A percentile compares a stretch with the other conserved stretches of the same genome.
These are phyloP conservation scores for Xylota segnis DNA, from an alignment of 2,888 invertebrate species.

Conservation along the genomic window DNA sequence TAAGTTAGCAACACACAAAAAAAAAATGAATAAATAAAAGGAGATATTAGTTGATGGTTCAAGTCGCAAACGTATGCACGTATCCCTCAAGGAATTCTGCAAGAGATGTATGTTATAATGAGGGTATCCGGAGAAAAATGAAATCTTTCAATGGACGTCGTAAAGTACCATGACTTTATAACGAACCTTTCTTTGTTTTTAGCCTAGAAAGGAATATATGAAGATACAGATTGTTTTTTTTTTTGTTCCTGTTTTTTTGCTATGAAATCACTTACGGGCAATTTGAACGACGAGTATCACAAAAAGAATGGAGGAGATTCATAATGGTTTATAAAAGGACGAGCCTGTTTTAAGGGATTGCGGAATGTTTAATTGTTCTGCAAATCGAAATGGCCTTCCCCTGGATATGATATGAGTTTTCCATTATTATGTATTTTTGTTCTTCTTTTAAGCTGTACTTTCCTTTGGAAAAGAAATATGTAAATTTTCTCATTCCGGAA, in stretches of 20 bases:
- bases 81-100: background rate
- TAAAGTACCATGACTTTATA: constrained; percentile 34
- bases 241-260: no score
- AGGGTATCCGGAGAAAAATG: constrained; percentile 24
- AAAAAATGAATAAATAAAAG: no score
- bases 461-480: background rate
- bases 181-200: constrained; percentile 26
- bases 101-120: constrained; percentile 3
- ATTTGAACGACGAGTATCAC: constrained; percentile 12
- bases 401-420: constrained; percentile 11
- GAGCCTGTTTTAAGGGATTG: background rate
- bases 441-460: no score
- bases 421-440: no score
- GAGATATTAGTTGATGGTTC: constrained; percentile 20
- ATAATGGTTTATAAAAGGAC: background rate
- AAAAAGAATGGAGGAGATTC: background rate
- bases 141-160: constrained; percentile 22
- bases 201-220: background rate
- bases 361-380: constrained; percentile 13
- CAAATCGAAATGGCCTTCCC: background rate
- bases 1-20: background rate
- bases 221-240: no score
- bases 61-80: background rate
- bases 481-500: constrained; percentile 8
- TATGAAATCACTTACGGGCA: constrained; percentile 15